Base-by-base conservation (phyloP, 2,113 vertebrate species). In the Prunella himalayana region DNA sequence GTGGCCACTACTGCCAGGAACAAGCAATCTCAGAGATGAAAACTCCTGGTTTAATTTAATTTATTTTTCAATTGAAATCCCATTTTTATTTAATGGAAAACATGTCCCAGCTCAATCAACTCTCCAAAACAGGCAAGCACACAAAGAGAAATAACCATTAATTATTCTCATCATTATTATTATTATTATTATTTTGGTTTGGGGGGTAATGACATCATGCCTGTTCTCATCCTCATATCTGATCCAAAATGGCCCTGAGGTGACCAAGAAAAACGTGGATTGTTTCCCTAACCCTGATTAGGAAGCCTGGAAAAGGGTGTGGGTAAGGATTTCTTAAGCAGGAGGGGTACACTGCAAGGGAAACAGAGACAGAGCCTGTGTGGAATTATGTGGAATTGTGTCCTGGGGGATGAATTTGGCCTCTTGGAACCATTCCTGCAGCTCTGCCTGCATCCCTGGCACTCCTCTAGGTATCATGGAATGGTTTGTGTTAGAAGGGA, bases 251-350 rank as follows among this genome's bases (percentile, higher is more conserved):
- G 69, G 72, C 70, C 83, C 33, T 6, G 44, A 86, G 49, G 83
- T 93, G 94, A 90, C 77, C 83, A 60, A 81, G 77, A 92, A 94
- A 86, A 94, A 94, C 30, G 51, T 30, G 47, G 41, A 49, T 64
- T 95, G 91, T 96, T 97, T 92, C 94, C 85, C 65, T 88, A 89
- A 86, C 64, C 50, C 82, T 75, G 86, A 47, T 54, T 71, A 95
- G 91, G 94, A 94, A 95, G 77, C 57, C 44, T 71, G 83, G 71
- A 66, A 75, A 49, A 88, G 86, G 88, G 91, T 57, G 83, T 90
- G 83, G 88, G 4, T 10, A 13, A 2, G 5, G 64, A 75, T 56
- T 90, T 41, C 57, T 57, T 51, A 8, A 39, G 51, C 31, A 45
- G 56, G 60, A 78, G 39, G 35, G 14, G 59, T 1, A 41, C 16